These are phyloP conservation scores for Eucera pruinosa DNA, from an alignment of 2,888 invertebrate species.

Conservation along the genomic window DNA sequence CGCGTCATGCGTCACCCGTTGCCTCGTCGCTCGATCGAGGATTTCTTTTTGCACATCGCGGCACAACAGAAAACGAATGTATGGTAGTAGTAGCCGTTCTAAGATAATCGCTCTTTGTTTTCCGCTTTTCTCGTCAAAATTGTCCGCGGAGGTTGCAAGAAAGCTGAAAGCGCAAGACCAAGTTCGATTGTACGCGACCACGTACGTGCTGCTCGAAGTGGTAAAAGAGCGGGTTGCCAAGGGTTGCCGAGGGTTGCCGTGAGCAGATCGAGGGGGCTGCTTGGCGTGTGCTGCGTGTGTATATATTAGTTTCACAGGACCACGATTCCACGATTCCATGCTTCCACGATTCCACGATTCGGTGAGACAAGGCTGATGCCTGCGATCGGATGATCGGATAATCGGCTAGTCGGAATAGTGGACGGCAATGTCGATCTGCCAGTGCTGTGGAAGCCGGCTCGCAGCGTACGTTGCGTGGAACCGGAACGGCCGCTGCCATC, in stretches of 20 bases:
- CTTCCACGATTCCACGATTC: no score
- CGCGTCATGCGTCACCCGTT: no score
- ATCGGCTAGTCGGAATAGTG: slow-evolving; percentile 72
- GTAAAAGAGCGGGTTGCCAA: no score
- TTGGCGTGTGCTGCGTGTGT: slow-evolving; percentile 84
- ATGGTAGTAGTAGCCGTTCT: no score
- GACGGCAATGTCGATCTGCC: slow-evolving; percentile 74
- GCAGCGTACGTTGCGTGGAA: slow-evolving; percentile 67
- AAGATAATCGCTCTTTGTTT: no score
- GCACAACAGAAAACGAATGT: no score
- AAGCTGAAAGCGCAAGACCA: slow-evolving; percentile 36
- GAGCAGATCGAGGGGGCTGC: slow-evolving; percentile 72
- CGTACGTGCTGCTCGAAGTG: slow-evolving; percentile 24
- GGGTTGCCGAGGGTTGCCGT: slow-evolving; percentile 42
- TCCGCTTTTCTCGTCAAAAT: neutral
- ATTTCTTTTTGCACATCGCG: no score
- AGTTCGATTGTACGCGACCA: slow-evolving; percentile 33
- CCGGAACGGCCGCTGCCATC: slow-evolving; percentile 68
- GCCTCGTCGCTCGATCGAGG: neutral
- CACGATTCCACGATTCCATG: no score
- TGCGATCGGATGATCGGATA: slow-evolving; percentile 69
- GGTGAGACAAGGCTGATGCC: slow-evolving; percentile 78
- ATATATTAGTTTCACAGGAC: slow-evolving; percentile 85
- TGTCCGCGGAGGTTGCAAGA: neutral
- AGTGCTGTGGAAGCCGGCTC: slow-evolving; percentile 73